Percentiles rank a stretch among this genome's conserved stretches.
phyloP scores from a whole-genome alignment of 2,113 vertebrate genomes.

The Lophotis ruficrista region DNA sequence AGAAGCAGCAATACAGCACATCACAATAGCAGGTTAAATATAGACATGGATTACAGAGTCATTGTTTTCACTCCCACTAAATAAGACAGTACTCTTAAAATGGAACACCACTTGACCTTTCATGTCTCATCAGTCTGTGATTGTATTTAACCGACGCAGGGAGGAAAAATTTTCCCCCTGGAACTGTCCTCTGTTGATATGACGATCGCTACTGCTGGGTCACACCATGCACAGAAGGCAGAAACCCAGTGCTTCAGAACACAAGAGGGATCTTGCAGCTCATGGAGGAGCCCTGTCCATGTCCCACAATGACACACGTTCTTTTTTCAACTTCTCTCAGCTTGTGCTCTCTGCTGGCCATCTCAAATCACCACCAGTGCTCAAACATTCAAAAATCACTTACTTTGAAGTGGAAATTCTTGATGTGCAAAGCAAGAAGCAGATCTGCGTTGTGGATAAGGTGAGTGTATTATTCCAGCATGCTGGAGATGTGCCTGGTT shows the following conservation, averaged over 20 bases:
- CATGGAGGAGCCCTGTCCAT: conserved; percentile 19
- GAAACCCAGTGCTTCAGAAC: conserved; percentile 19
- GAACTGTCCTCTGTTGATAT: conserved; percentile 54
- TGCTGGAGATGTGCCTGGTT: background rate
- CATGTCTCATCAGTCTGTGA: background rate
- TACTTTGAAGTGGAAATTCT: conserved; percentile 83
- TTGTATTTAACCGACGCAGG: conserved; percentile 67
- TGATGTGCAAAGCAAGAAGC: conserved; percentile 78
- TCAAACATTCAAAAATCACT: conserved; percentile 71
- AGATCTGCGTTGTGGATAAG: conserved; percentile 83
- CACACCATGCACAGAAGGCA: conserved; percentile 68
- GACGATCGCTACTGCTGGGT: conserved; percentile 24
- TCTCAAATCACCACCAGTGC: conserved; percentile 25
- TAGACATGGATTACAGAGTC: conserved; percentile 75
- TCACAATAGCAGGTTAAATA: conserved; percentile 76
- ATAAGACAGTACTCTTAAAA: conserved; percentile 74
- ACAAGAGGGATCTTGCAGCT: conserved; percentile 17
- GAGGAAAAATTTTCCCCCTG: conserved; percentile 16
- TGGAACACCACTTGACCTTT: conserved; percentile 77
- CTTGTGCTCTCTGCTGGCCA: conserved; percentile 72
- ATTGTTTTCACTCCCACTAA: conserved; percentile 78
- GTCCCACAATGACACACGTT: conserved; percentile 52
- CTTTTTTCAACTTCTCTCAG: conserved; percentile 72
- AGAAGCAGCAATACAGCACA: background rate
- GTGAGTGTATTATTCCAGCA: conserved; percentile 58